Conservation (phyloP, 2,113 vertebrate species). For the Salvelinus fontinalis region DNA sequence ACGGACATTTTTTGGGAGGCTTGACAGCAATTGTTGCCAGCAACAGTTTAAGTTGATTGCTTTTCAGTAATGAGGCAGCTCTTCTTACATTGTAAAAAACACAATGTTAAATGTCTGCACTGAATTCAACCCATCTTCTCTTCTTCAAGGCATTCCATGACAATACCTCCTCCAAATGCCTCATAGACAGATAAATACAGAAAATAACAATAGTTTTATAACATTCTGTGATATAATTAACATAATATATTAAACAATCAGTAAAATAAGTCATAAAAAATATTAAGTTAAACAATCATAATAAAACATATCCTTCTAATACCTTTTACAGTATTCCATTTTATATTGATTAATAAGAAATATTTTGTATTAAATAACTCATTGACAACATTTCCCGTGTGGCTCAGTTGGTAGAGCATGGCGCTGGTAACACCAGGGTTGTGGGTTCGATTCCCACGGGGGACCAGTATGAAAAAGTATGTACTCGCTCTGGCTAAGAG, state of each 20-base stretch:
- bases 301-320: constrained; percentile 26
- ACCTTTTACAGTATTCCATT: too few relatives aligned
- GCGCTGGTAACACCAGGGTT: too few relatives aligned
- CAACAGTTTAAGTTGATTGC: background rate
- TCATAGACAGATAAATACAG: constrained; percentile 10
- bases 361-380: background rate
- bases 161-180: background rate
- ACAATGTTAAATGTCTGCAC: too few relatives aligned
- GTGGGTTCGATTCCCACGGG: too few relatives aligned
- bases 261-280: constrained; percentile 37
- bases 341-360: background rate
- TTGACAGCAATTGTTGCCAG: too few relatives aligned
- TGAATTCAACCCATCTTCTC: too few relatives aligned
- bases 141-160: too few relatives aligned
- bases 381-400: background rate
- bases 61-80: background rate
- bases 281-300: constrained; percentile 24
- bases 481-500: background rate
- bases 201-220: constrained; percentile 7
- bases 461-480: too few relatives aligned
- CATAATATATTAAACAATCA: constrained; percentile 18
- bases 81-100: too few relatives aligned
- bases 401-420: too few relatives aligned
- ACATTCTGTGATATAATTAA: constrained; percentile 30
- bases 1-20: too few relatives aligned